Base-by-base conservation (phyloP, 1,140 invertebrate genomes). In the Drosophila arizonae region DNA sequence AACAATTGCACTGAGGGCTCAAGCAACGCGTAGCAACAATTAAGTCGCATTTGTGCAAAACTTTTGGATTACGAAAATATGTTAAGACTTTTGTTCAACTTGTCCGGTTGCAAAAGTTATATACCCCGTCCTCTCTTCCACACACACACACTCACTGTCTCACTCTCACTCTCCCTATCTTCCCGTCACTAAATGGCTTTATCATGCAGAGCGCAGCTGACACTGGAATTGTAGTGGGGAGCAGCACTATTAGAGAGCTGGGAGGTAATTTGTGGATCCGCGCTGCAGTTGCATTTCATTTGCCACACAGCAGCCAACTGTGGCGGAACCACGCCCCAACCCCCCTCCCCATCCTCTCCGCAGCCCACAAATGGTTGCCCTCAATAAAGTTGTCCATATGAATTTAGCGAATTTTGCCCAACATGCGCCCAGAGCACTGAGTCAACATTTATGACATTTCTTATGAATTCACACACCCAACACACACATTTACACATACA, bases 11-110 rank as follows among this genome's bases (percentile, higher is more conserved):
- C 26, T 54, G 48, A 39, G 36, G 36, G 50, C 10, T 36, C 36
- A 54, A 72, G 46, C 55, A 74, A 60, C 66, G 81, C 77, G 79
- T 76, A 70, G 54, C 75, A 86, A 86, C 81, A 86, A 86, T 86
- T 86, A 86, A 86, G 81, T 86, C 81, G 81, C 81, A 86, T 86
- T 86, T 87, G 82, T 87, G 77, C 71, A 76, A 86, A 86, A 86
- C 81, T 86, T 86, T 86, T 72, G 78, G 82, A 86, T 81, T 87
- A 76, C 65, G 78, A 87, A 86, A 86, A 86, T 86, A 87, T 86
- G 82, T 76, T 81, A 87, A 86, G 82, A 86, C 82, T 86, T 87
- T 87, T 86, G 82, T 81, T 81, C 74, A 86, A 87, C 82, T 86
- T 86, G 78, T 79, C 78, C 82, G 78, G 62, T 65, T 85, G 77